Evolutionary conservation across 2,888 invertebrate genomes (phyloP).

Genomic region (Bugula neritina): DNA sequence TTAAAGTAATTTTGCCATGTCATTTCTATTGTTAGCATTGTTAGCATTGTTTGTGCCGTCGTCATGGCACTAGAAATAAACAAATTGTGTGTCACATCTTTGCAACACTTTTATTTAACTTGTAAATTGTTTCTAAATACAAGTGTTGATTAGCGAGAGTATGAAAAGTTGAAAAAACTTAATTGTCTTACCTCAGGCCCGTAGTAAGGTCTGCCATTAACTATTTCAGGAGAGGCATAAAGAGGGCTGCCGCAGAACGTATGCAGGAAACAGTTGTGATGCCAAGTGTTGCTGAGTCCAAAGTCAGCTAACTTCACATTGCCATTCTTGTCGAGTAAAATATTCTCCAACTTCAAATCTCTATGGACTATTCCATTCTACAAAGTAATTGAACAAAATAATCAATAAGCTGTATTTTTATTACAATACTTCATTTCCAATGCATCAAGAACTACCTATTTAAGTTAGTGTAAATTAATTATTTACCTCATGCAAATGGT

Average conservation of each 20-base stretch:
- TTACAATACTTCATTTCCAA: too few relatives aligned
- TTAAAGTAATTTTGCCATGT: neutral
- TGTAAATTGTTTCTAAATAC: too few relatives aligned
- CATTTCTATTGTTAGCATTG: neutral
- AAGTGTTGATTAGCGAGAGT: neutral
- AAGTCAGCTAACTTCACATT: slow-evolving; percentile 98
- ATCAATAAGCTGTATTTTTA: too few relatives aligned
- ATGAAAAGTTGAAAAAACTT: neutral
- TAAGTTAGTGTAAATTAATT: too few relatives aligned
- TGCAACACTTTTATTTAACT: too few relatives aligned
- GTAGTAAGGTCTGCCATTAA: slow-evolving; percentile 89
- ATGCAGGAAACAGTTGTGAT: slow-evolving; percentile 74
- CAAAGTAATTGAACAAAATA: too few relatives aligned
- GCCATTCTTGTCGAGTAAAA: slow-evolving; percentile 82
- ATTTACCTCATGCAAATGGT: slow-evolving; percentile 86
- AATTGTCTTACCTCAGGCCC: slow-evolving; percentile 76
- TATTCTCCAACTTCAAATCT: slow-evolving; percentile 91
- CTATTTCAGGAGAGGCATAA: slow-evolving; percentile 95
- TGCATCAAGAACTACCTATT: too few relatives aligned
- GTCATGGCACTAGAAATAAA: slow-evolving; percentile 3
- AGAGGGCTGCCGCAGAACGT: slow-evolving; percentile 95
- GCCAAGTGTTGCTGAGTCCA: slow-evolving; percentile 93
- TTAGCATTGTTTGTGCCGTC: slow-evolving; percentile 6
- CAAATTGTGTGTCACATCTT: neutral
- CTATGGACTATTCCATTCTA: slow-evolving; percentile 90